Base-by-base conservation (phyloP, 2,888 invertebrate genomes). In the Phyllotreta striolata region DNA sequence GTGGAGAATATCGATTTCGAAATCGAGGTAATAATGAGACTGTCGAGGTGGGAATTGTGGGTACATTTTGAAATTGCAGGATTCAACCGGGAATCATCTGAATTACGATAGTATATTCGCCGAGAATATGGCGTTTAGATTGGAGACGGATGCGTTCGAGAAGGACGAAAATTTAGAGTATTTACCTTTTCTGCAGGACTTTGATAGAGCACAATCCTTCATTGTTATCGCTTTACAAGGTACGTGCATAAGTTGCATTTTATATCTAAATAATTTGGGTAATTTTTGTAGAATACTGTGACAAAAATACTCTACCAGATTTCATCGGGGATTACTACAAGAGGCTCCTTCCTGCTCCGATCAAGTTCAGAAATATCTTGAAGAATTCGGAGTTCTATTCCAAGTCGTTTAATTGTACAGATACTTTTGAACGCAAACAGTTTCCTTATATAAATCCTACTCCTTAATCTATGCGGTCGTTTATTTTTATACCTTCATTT, bases 51-150 rank as follows among this genome's bases (percentile, higher is more conserved):
- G 24, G 24, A 24, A 3, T 24, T 24, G 24, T 24, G 24, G 24
- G 24, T 24, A 24, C 24, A 24, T 24, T 24, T 24, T 24, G 24
- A 3, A 24, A 24, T 24, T 24, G 0, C 24, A 54, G 47, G 57
- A 54, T 58, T 34, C 10, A 34, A 49, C 39, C 12, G 49, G 47
- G 14, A 57, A 65, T 37, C 52, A 52, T 51, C 38, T 62, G 13
- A 47, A 38, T 44, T 52, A 47, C 47, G 55, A 39, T 12, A 41
- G 34, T 13, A 37, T 64, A n/a, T 38, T 43, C 7, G 39, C 51
- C 2, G 62, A 65, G 24, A 65, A 62, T 55, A 14, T 51, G n/a
- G 65, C 62, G 3, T 65, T 65, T 44, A 47, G 51, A 7, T 49
- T 62, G 34, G 40, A 54, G 14, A 51, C 58, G 5, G 62, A 62